Evolutionary conservation across 2,113 vertebrate species (phyloP), one percentile per base, ranked within the genome.

Genomic region (Phalacrocorax carbo): DNA sequence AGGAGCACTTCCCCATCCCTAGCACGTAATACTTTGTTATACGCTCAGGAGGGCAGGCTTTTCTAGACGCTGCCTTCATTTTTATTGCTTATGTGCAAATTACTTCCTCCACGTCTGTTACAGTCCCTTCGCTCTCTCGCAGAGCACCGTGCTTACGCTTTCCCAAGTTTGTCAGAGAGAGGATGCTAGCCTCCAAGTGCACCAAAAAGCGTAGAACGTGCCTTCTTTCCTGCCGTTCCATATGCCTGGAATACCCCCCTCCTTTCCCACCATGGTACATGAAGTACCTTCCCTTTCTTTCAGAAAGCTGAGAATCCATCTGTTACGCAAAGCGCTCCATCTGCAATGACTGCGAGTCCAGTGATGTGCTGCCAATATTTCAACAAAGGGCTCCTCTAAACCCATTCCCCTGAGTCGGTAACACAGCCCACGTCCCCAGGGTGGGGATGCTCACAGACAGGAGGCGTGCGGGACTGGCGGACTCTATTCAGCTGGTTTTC

Each of bases 281-380:
- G 60, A 90, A 96, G 96, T 96, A 93, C 93, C 96, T 97, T 96
- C 75, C 82, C 78, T 91, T 94, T 91, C 94, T 94, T 95, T 94
- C 84, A 82, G 82, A 91, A 97, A 96, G 84, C 94, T 89, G 91
- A 93, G 95, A 93, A 94, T 82, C 97, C 97, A 97, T 97, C 96
- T 97, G 96, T 85, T 97, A 26, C 0, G 51, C 89, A 88, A 93
- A 93, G 90, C 13, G 2, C 80, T 96, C 97, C 97, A 96, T 97
- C 94, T 97, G 97, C 90, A 95, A 51, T 21, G 21, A 46, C 78
- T 21, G 85, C 13, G 3, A 95, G 93, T 62, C 94, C 96, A 96
- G 94, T 93, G 91, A 97, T 81, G 91, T 91, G 91, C 87, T 97
- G 97, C 97, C 97, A 97, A 94, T 36, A 88, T 86, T 91, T 66